Base-by-base conservation (phyloP, 2,113 vertebrate genomes). In the Dicaeum eximium region DNA sequence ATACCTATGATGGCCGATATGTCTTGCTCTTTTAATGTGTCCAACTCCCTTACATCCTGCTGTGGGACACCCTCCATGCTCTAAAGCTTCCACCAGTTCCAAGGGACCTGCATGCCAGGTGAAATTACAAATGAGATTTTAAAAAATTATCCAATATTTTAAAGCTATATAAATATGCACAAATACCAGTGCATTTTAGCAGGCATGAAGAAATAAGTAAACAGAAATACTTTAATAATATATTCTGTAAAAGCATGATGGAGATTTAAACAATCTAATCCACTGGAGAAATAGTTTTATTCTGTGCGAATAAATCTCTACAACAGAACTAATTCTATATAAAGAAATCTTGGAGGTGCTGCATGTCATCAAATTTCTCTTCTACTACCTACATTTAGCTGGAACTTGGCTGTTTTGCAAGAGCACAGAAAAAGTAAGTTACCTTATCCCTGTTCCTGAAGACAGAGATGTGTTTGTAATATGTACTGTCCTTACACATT, bases 1-100 rank as follows among this genome's bases (percentile, higher is more conserved):
- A 27, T 98, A 99, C 98, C 98, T 99, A 88, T 98, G 98, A 90
- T 98, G 98, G 61, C 98, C 98, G 2, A 98, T 97, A 72, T 98
- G 98, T 83, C 98, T 98, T 7, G 98, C 98, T 94, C 97, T 98
- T 97, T 99, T 99, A 89, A 98, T 98, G 78, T 99, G 98, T 50
- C 98, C 98, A 80, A 98, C 64, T 48, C 98, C 98, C 94, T 97
- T 98, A 95, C 98, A 99, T 66, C 98, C 98, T 42, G 97, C 97
- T 42, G 98, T 98, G 60, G 98, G 97, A 95, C 98, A 99, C 16
- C 98, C 98, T 48, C 98, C 96, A 44, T 98, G 97, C 89, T 98
- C 98, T 69, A 98, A 97, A 61, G 97, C 96, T 95, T 98, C 98
- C 94, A 98, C 98, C 94, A 98, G 67, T 66, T 99, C 98, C 95